phyloP scores from a whole-genome alignment of 1,140 invertebrate species.

The Calliopsis andreniformis region DNA sequence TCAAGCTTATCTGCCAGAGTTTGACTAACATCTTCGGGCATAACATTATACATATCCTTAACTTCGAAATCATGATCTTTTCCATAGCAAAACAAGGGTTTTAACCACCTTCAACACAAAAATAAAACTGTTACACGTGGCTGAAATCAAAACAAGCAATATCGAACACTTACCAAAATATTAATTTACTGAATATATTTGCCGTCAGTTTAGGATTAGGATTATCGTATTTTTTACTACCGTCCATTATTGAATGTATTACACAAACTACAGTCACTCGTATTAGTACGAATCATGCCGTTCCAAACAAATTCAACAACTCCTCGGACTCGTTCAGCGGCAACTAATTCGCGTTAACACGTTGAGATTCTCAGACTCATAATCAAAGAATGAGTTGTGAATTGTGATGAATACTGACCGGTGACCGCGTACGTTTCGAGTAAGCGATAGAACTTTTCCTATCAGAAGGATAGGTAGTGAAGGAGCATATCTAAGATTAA shows the following conservation, averaged over 20 bases:
- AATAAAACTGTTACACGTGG: neutral
- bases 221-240: constrained; percentile 78
- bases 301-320: neutral
- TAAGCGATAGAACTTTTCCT: neutral
- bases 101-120: constrained; percentile 72
- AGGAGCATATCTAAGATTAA: neutral
- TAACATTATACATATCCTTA: constrained; percentile 79
- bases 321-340: neutral
- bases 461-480: neutral
- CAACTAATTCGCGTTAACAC: neutral
- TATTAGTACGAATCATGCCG: constrained; percentile 1
- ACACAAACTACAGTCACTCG: neutral
- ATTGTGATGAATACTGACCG: too few relatives aligned
- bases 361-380: constrained; percentile 23
- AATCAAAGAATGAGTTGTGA: constrained; percentile 11
- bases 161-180: constrained; percentile 78
- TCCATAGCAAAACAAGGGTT: constrained; percentile 70
- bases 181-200: constrained; percentile 76
- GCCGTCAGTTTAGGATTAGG: constrained; percentile 78
- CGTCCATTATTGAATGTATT: constrained; percentile 72
- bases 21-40: constrained; percentile 83
- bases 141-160: neutral
- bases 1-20: constrained; percentile 84
- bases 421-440: neutral
- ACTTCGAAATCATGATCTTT: constrained; percentile 69